Percentiles rank a stretch among this genome's conserved stretches.
Evolutionary conservation across 2,888 invertebrate species (phyloP).

Genomic region (Nephrotoma guestfalica): DNA sequence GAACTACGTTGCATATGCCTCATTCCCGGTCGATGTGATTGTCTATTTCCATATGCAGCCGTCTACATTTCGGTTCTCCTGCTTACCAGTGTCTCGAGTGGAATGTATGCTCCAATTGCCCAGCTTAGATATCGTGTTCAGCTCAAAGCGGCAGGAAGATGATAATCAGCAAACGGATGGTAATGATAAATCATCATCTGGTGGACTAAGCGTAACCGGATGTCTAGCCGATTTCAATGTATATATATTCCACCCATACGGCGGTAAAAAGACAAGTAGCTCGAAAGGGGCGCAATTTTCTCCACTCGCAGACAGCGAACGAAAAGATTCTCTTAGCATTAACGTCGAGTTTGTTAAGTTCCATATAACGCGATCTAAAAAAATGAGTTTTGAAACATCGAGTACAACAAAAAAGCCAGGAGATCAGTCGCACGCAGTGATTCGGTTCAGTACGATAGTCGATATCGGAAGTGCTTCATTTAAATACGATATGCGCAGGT

Average conservation of each 20-base stretch:
- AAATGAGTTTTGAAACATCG: constrained; percentile 57
- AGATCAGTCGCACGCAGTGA: constrained; percentile 72
- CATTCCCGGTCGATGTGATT: constrained; percentile 96
- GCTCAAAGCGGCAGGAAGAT: constrained; percentile 77
- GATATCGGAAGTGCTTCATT: constrained; percentile 94
- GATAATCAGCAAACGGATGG: constrained; percentile 28
- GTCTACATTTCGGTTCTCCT: constrained; percentile 89
- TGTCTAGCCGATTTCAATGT: constrained; percentile 95
- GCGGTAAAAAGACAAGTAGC: constrained; percentile 65
- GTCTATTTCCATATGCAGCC: constrained; percentile 98
- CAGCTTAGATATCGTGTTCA: constrained; percentile 92
- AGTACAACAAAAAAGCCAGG: constrained; percentile 30
- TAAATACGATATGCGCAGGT: constrained; percentile 94
- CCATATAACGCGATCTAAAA: constrained; percentile 80
- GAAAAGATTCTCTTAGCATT: constrained; percentile 89
- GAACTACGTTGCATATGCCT: constrained; percentile 73
- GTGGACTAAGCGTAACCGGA: constrained; percentile 69
- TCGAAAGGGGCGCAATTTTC: constrained; percentile 71
- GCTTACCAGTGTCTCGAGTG: constrained; percentile 86
- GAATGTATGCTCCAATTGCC: constrained; percentile 94
- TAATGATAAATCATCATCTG: constrained; percentile 25
- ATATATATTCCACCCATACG: constrained; percentile 97
- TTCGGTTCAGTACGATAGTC: constrained; percentile 84
- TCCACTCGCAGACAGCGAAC: constrained; percentile 70
- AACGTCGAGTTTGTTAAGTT: constrained; percentile 97